Percentiles rank a stretch among this genome's conserved stretches.
Evolutionary conservation across 2,797 vertebrate species (phyloP).

Genomic region (Lates japonicus): DNA sequence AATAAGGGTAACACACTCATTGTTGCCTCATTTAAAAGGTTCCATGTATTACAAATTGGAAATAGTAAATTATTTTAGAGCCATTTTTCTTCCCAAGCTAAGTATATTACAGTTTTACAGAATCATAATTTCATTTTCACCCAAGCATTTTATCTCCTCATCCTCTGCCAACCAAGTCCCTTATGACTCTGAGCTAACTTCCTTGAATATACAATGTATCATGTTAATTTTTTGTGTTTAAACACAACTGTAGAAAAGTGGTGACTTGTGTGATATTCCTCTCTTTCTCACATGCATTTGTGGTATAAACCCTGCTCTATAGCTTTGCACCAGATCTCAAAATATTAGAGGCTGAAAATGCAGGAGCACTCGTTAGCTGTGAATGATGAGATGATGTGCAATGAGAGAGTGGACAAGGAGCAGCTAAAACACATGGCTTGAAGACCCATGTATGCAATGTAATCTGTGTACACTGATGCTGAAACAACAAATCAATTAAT

Average conservation of each 20-base stretch:
- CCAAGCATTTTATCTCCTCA: conserved; percentile 55
- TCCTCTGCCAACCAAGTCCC: conserved; percentile 24
- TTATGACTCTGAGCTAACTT: conserved; percentile 28
- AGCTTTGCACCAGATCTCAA: neutral
- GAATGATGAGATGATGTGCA: conserved; percentile 2
- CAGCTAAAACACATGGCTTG: neutral
- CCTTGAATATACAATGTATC: conserved; percentile 34
- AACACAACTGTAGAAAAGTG: conserved; percentile 13
- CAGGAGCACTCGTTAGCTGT: conserved; percentile 1
- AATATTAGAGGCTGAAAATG: conserved; percentile 14
- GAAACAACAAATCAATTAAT: conserved; percentile 5
- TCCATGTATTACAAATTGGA: conserved; percentile 43
- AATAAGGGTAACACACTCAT: conserved; percentile 42
- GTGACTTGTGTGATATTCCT: neutral
- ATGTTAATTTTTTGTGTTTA: conserved; percentile 24
- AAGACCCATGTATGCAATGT: neutral
- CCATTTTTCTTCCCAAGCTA: conserved; percentile 60
- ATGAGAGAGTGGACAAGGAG: neutral
- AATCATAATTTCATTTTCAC: conserved; percentile 60
- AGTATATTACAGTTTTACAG: conserved; percentile 59
- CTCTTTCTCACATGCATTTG: neutral
- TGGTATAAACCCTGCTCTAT: neutral
- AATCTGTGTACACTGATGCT: neutral
- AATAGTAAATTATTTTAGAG: conserved; percentile 36
- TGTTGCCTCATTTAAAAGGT: conserved; percentile 30